Evolutionary conservation across 2,888 invertebrate genomes (phyloP).

Genomic region (Gnatocerus cornutus): DNA sequence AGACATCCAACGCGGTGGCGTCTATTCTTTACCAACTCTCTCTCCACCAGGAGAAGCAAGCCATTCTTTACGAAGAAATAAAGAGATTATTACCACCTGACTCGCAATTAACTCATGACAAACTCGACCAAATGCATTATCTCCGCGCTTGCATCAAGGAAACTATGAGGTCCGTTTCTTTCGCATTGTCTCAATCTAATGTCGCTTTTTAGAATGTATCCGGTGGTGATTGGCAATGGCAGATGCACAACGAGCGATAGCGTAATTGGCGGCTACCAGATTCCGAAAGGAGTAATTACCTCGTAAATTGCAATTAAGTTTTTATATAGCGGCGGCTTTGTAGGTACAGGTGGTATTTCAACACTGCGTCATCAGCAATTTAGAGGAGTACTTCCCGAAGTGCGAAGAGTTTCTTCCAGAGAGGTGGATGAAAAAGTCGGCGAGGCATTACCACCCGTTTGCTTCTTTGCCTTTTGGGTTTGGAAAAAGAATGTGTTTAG

Average conservation of each 20-base stretch:
- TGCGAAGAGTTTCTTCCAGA: slow-evolving; percentile 84
- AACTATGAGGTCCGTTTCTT: slow-evolving; percentile 80
- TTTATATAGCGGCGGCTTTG: slow-evolving; percentile 43
- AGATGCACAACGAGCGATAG: slow-evolving; percentile 86
- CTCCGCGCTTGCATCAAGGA: slow-evolving; percentile 91
- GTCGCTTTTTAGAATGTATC: slow-evolving; percentile 80
- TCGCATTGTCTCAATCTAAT: neutral
- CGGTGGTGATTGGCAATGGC: slow-evolving; percentile 91
- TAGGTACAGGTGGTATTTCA: slow-evolving; percentile 93
- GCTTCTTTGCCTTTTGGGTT: slow-evolving; percentile 85
- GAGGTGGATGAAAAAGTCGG: slow-evolving; percentile 78
- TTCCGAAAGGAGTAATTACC: slow-evolving; percentile 84
- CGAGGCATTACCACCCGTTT: slow-evolving; percentile 77
- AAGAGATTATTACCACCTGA: slow-evolving; percentile 78
- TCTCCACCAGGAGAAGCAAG: slow-evolving; percentile 83
- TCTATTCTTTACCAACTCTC: slow-evolving; percentile 89
- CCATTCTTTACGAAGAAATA: slow-evolving; percentile 85
- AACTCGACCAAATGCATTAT: slow-evolving; percentile 85
- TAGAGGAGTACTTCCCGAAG: slow-evolving; percentile 85
- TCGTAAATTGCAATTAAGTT: neutral
- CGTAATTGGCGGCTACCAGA: slow-evolving; percentile 85
- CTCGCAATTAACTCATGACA: slow-evolving; percentile 78
- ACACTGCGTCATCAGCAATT: slow-evolving; percentile 88
- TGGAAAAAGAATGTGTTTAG: slow-evolving; percentile 89
- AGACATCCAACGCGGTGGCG: slow-evolving; percentile 93